Conservation (phyloP, 2,797 vertebrate species). For the Chaenodraco wilsoni region DNA sequence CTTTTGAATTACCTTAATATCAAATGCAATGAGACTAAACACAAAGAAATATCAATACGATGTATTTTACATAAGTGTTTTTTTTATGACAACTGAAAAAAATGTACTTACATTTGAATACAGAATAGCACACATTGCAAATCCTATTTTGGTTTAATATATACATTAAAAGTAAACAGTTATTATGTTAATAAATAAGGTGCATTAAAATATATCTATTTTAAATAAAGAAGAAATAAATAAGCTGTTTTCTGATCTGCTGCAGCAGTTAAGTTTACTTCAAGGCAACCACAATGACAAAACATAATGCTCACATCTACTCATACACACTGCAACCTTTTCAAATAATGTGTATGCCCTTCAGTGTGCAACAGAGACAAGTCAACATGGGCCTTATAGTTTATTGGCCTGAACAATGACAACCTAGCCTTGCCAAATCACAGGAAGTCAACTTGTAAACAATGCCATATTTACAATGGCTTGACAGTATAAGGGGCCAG, state of each 20-base stretch:
- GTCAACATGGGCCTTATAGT: not conserved
- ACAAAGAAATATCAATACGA: too few relatives aligned
- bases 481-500: constrained; percentile 23
- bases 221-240: too few relatives aligned
- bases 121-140: too few relatives aligned
- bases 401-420: constrained; percentile 43
- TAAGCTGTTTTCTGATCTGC: not conserved
- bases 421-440: constrained; percentile 29
- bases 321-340: not conserved
- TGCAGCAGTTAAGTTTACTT: not conserved
- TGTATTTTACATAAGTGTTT: too few relatives aligned
- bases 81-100: too few relatives aligned
- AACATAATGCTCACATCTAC: not conserved
- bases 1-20: too few relatives aligned
- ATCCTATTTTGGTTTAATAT: too few relatives aligned
- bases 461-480: constrained; percentile 31
- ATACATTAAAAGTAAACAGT: too few relatives aligned
- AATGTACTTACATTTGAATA: too few relatives aligned
- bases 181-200: too few relatives aligned
- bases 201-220: too few relatives aligned
- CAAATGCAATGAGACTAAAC: too few relatives aligned
- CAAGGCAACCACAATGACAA: not conserved
- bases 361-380: constrained; percentile 22
- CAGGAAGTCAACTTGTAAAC: constrained; percentile 31
- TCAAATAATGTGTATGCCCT: constrained; percentile 5